Base-by-base conservation (phyloP, 2,888 invertebrate species). In the Scaptomyza tumidula region DNA sequence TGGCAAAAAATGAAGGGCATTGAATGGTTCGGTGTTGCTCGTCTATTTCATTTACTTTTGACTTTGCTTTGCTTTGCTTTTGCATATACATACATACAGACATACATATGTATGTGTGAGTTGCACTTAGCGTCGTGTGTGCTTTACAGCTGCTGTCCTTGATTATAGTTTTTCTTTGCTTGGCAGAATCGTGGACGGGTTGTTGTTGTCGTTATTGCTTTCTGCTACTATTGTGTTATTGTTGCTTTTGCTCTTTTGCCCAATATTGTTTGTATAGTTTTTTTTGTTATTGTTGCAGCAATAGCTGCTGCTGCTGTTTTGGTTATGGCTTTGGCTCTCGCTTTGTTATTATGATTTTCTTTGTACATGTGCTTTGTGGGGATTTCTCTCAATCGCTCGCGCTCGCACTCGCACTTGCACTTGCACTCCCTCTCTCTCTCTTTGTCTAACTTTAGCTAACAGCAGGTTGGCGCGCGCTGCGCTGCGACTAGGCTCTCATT, bases 291-390 rank as follows among this genome's bases (percentile, higher is more conserved):
- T 62, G 24, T 50, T 68, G 54, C 43, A 64, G 56, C 10, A 6
- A 2, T 0, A 3, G 10, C 7, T 72, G 50, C 39, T 64, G 41
- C 58, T 76, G 57, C 43, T 64, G 52, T 64, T 49, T 64, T 59
- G 46, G 56, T 10, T 71, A 71, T 75, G 50, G 64, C 49, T 70
- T 69, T 86, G 63, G 60, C 81, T 75, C 66, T 83, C 71, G 80
- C 83, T 80, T 86, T 84, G 75, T 83, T 82, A 81, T 86, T 86
- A 81, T 87, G 75, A 66, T 83, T 78, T 80, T 75, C 74, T 80
- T 83, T 83, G 72, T 78, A 74, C 83, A 73, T 75, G 66, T 86
- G 86, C 75, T 78, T 77, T 65, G 71, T 66, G 59, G 61, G 58
- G 54, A 57, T 37, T 62, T 46, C 77, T 77, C 60, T 49, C 48